Evolutionary conservation across 2,113 vertebrate species (phyloP).

Genomic region (Trichechus manatus): DNA sequence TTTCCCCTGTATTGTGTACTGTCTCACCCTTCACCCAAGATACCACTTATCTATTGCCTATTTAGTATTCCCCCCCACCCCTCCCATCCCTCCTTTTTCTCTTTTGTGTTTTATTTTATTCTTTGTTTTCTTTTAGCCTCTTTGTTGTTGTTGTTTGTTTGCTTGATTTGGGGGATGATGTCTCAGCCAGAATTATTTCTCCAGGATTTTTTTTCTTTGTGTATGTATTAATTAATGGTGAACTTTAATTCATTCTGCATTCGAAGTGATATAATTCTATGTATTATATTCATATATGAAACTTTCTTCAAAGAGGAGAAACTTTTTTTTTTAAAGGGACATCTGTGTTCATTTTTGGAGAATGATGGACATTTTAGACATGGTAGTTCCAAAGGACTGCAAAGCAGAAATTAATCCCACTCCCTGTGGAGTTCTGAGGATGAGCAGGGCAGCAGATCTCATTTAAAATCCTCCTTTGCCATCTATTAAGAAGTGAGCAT

Average conservation of each 20-base stretch:
- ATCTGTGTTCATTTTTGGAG: conserved; percentile 65
- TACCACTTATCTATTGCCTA: no score
- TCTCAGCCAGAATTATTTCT: neutral
- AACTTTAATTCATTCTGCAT: conserved; percentile 30
- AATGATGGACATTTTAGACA: conserved; percentile 63
- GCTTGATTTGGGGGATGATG: neutral
- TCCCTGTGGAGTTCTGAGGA: conserved; percentile 82
- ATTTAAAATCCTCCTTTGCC: conserved; percentile 84
- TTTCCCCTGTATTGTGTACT: no score
- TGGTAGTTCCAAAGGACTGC: conserved; percentile 66
- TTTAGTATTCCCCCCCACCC: no score
- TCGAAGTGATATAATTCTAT: neutral
- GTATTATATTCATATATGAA: conserved; percentile 2
- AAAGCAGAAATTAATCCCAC: conserved; percentile 78
- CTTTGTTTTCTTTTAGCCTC: neutral
- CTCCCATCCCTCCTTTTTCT: no score
- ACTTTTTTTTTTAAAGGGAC: neutral
- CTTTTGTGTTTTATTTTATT: no score
- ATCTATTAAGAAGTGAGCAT: conserved; percentile 84
- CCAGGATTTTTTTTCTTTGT: neutral
- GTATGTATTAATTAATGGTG: conserved; percentile 6
- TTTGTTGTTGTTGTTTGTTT: conserved; percentile 6
- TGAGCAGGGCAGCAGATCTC: conserved; percentile 72
- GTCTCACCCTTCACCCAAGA: no score
- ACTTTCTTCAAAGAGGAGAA: conserved; percentile 28